Base-by-base conservation (phyloP, 2,113 vertebrate genomes). In the Oreotrochilus melanogaster region DNA sequence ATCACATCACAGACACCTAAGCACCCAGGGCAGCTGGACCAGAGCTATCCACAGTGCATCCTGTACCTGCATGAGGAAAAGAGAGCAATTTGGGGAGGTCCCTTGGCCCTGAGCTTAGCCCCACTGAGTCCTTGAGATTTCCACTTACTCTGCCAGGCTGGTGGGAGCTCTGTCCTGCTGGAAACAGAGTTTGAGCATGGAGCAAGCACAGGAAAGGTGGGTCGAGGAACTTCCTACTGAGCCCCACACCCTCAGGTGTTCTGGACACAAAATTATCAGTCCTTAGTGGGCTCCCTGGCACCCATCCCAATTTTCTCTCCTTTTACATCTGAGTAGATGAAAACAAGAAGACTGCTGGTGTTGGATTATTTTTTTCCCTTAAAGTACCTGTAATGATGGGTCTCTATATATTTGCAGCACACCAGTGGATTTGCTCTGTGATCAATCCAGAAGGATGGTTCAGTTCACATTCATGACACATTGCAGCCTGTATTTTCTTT, bases 51-150 rank as follows among this genome's bases (percentile, higher is more conserved):
- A 48, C 47, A 47, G 47, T 47, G 47, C 23, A n/a, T 21, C 50
- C 27, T 9, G 31, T 24, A 17, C 3, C 48, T 48, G 30, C 11
- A 1, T 6, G 22, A 31, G 39, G 53, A 72, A 14, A 14, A 73
- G 39, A 50, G 18, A 1, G 0, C 0, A 0, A 11, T 67, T 28
- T 43, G 12, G 61, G 75, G 56, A 88, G 11, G 13, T 57, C 19
- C 4, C 3, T 86, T 3, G 0, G 17, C 6, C 8, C 50, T 37
- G 25, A 75, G n/a, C 15, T n/a, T 60, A 57, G 23, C 14, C 17
- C 16, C 33, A 21, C 31, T 0, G 3, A 86, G 37, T 33, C 28
- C 42, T 86, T 39, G 13, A 42, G 27, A 10, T 37, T 71, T n/a
- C 61, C 28, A 47, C 30, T 3, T 4, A 15, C 62, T 73, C 43